Evolutionary conservation across 2,888 invertebrate species (phyloP), one percentile per base, ranked within the genome.

Genomic region (Camptogramma bilineatum): DNA sequence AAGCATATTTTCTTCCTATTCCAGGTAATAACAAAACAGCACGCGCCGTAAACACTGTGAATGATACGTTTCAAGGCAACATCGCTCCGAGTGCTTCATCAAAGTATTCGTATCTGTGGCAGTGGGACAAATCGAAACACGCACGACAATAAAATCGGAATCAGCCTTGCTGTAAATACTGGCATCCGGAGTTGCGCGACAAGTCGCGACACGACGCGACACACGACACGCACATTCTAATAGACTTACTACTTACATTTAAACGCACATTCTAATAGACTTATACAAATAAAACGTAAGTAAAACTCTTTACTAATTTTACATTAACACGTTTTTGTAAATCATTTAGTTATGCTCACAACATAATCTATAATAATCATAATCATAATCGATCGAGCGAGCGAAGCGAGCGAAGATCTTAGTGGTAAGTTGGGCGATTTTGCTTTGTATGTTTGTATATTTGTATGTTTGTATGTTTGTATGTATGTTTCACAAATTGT

Each of bases 91-190:
- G 3, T 3, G 55, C 21, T 52, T 17, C 42, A 44, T 31, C 31
- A 44, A 31, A 19, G 24, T 19, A n/a, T 24, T 18, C 31, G 44
- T 16, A 44, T 54, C 61, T 44, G 51, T 55, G 61, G 50, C 50
- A 55, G 54, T 50, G 10, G 50, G 52, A 62, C 46, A 24, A 55
- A 56, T 55, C 55, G 46, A 56, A 62, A 46, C 62, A 62, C 56
- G 62, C 62, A 56, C 62, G 52, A 5, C 24, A 9, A 28, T 56
- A 46, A 60, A 62, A 55, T 17, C 7, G 44, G 55, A 50, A 54
- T 51, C 44, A 31, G 44, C 24, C 52, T 47, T 16, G n/a, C 9
- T 44, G 21, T 62, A 55, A 55, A 62, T 39, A 52, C 21, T 17
- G 34, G 28, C 18, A 34, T 5, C 16, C 52, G 34, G 31, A 24